Conservation (phyloP, 2,113 vertebrate genomes). For the Centropristis striata region DNA sequence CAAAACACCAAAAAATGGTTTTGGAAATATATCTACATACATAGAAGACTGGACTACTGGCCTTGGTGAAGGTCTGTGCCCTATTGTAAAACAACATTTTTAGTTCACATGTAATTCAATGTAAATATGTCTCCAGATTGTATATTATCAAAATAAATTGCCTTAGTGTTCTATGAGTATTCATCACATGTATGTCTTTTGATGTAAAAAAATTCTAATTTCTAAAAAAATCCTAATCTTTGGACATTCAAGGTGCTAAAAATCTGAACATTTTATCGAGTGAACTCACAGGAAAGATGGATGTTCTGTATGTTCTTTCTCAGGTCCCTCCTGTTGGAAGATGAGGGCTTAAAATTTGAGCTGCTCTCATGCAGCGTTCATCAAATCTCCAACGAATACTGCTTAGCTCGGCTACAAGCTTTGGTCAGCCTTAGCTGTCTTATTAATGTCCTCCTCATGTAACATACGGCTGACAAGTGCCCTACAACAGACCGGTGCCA, state of each 20-base stretch:
- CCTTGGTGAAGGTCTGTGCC: too few species aligned
- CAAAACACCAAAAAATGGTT: too few species aligned
- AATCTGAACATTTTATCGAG: neutral
- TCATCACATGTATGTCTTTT: too few species aligned
- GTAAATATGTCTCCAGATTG: too few species aligned
- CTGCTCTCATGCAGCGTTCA: slow-evolving; percentile 18
- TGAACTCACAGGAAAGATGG: neutral
- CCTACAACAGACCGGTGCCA: slow-evolving; percentile 13
- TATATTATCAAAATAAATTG: too few species aligned
- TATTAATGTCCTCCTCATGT: slow-evolving; percentile 33
- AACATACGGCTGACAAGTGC: slow-evolving; percentile 30
- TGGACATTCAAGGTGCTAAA: neutral
- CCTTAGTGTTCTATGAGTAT: too few species aligned
- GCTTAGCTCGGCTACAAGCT: slow-evolving; percentile 18
- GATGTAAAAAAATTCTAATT: too few species aligned
- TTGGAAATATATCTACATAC: too few species aligned
- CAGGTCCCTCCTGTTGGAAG: slow-evolving; percentile 4
- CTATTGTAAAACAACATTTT: too few species aligned
- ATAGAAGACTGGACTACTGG: too few species aligned
- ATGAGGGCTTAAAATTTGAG: slow-evolving; percentile 25
- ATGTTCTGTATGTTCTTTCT: neutral
- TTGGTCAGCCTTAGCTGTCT: slow-evolving; percentile 43
- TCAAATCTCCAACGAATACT: slow-evolving; percentile 28
- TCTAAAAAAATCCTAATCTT: too few species aligned
- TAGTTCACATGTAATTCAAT: too few species aligned